Conservation (phyloP, 2,797 vertebrate species). For the Linurgus olivaceus region DNA sequence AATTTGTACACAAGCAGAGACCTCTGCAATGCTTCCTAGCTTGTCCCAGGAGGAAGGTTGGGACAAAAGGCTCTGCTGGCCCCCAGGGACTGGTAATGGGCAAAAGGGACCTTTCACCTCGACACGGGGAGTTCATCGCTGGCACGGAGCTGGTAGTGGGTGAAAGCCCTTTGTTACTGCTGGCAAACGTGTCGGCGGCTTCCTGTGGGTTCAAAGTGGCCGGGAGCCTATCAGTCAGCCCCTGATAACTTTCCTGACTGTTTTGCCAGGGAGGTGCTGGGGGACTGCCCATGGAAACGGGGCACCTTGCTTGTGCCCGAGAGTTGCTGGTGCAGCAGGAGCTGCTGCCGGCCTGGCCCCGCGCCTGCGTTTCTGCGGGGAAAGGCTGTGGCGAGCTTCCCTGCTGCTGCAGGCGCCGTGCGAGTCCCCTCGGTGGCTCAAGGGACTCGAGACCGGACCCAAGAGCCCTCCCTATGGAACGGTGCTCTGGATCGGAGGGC, state of each 20-base stretch:
- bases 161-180: not conserved
- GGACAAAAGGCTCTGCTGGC: not conserved
- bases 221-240: not conserved
- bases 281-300: not conserved
- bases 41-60: not conserved
- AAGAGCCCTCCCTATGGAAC: fast-evolving
- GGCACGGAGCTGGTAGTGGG: not conserved
- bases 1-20: not conserved
- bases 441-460: too few relatives aligned
- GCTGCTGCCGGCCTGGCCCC: too few relatives aligned
- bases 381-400: not conserved
- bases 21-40: not conserved
- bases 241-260: not conserved
- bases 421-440: not conserved
- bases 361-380: not conserved
- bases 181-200: not conserved
- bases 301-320: not conserved
- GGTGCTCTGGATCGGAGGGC: fast-evolving
- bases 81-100: not conserved
- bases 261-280: not conserved
- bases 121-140: not conserved
- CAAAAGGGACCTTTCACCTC: not conserved
- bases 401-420: not conserved
- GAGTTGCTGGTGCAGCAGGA: not conserved
- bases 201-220: not conserved